Percentiles rank a stretch among this genome's conserved stretches.
phyloP scores from a whole-genome alignment of 2,888 invertebrate species.

The Agrotis clavis region DNA sequence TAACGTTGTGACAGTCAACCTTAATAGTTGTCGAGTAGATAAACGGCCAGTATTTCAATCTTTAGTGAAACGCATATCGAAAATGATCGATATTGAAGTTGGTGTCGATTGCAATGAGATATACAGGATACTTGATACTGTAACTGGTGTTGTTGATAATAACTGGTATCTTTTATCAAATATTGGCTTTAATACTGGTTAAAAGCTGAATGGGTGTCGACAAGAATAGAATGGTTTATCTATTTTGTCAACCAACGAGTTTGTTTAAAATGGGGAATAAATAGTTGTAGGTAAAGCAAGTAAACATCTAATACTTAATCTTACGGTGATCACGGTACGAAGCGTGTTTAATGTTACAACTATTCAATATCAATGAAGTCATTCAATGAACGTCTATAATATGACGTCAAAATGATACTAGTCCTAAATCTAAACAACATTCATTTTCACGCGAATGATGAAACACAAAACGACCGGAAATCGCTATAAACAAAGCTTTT shows the following conservation, averaged over 20 bases:
- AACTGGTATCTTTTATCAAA: slow-evolving; percentile 37
- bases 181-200: slow-evolving; percentile 31
- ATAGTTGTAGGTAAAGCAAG: not conserved
- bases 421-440: not conserved
- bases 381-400: not conserved
- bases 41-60: slow-evolving; percentile 54
- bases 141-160: slow-evolving; percentile 22
- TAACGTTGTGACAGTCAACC: slow-evolving; percentile 74
- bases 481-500: slow-evolving; percentile 15
- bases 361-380: not conserved
- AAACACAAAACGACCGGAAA: slow-evolving; percentile 36
- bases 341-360: not conserved
- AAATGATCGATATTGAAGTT: slow-evolving; percentile 51
- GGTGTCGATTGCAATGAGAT: slow-evolving; percentile 50
- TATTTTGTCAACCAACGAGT: slow-evolving; percentile 24
- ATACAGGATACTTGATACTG: slow-evolving; percentile 37
- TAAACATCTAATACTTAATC: not conserved
- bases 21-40: slow-evolving; percentile 68
- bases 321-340: not conserved
- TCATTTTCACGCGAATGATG: slow-evolving; percentile 1
- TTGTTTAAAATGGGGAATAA: slow-evolving; percentile 5
- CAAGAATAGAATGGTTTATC: slow-evolving; percentile 22
- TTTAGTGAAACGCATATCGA: slow-evolving; percentile 42
- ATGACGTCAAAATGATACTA: not conserved
- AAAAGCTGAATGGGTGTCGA: slow-evolving; percentile 34